Evolutionary conservation across 2,113 vertebrate genomes (phyloP).

Genomic region (Ailuropoda melanoleuca): DNA sequence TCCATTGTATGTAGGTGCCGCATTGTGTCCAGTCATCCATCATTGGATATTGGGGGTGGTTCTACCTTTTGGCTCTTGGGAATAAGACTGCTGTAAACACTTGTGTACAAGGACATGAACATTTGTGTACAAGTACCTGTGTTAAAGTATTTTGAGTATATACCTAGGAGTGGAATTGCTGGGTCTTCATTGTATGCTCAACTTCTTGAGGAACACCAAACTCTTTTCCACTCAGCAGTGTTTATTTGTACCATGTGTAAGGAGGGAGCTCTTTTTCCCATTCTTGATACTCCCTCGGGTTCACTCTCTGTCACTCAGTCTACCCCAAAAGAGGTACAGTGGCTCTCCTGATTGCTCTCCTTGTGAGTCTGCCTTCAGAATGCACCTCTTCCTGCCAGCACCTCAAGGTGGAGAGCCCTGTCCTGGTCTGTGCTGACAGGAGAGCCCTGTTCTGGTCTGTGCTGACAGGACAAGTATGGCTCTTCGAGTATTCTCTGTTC

Average conservation of each 20-base stretch:
- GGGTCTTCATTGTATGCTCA: neutral
- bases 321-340: no score
- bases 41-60: neutral
- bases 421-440: neutral
- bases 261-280: neutral
- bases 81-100: neutral
- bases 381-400: fast-evolving
- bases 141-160: neutral
- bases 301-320: neutral
- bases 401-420: neutral
- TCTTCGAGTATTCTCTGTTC: neutral
- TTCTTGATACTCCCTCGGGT: neutral
- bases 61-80: neutral
- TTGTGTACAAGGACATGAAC: neutral
- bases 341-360: neutral
- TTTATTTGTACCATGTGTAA: neutral
- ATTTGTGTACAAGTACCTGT: neutral
- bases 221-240: neutral
- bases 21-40: neutral
- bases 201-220: neutral
- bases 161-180: neutral
- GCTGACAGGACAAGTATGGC: neutral
- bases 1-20: no score
- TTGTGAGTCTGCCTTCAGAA: neutral
- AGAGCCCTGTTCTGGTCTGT: neutral